Conservation (phyloP, 2,113 vertebrate genomes). For the Pitta sordida region DNA sequence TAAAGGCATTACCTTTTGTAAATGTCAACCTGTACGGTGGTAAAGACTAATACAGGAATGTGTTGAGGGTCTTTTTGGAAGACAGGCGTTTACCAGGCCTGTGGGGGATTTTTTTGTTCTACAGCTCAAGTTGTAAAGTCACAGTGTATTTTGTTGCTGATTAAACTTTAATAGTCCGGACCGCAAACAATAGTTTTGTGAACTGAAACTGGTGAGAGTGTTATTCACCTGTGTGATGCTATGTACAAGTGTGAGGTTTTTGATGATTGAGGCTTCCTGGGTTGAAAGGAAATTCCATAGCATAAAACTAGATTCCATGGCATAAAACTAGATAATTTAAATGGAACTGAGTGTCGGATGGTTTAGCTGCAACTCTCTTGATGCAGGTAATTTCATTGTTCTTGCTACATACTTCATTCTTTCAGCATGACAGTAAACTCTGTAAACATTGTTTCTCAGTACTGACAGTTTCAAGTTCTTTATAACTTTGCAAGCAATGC, state of each 20-base stretch:
- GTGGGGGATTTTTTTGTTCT: neutral
- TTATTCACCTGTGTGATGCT: neutral
- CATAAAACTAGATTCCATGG: neutral
- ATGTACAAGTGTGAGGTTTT: neutral
- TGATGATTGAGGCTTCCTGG: neutral
- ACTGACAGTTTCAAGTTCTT: neutral
- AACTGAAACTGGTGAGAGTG: neutral
- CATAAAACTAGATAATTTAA: neutral
- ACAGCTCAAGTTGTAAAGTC: neutral
- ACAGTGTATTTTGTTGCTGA: neutral
- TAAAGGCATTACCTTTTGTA: neutral
- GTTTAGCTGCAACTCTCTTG: neutral
- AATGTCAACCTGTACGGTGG: neutral
- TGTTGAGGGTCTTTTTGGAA: neutral
- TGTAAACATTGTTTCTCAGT: neutral
- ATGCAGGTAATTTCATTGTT: neutral
- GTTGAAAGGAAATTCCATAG: neutral
- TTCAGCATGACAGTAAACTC: neutral
- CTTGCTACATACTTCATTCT: neutral
- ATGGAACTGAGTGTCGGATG: neutral
- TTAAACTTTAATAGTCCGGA: neutral
- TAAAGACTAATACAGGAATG: neutral
- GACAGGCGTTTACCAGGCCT: neutral
- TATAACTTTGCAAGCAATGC: neutral
- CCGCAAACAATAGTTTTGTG: neutral